These are phyloP conservation scores for Electrophaes corylata DNA, from an alignment of 2,888 invertebrate species.

Conservation along the genomic window DNA sequence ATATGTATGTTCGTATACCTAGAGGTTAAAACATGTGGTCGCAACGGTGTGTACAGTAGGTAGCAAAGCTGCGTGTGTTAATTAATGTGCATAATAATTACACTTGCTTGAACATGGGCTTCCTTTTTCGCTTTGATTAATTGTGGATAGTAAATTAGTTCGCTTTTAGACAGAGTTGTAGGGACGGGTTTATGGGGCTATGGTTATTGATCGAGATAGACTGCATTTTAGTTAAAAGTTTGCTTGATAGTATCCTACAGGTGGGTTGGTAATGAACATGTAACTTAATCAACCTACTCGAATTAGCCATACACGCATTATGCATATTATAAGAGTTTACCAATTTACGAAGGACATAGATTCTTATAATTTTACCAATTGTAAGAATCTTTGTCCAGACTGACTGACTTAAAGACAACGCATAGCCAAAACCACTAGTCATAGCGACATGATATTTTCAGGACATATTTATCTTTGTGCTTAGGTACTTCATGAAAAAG, in stretches of 20 bases:
- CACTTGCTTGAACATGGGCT: conserved; percentile 77
- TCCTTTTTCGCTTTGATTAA: conserved; percentile 82
- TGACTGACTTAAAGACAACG: too few relatives aligned
- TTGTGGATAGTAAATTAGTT: conserved; percentile 73
- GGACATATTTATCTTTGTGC: too few relatives aligned
- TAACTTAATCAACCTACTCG: conserved; percentile 13
- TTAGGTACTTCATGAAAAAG: too few relatives aligned
- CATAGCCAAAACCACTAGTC: too few relatives aligned
- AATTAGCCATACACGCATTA: too few relatives aligned
- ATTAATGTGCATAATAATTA: conserved; percentile 84
- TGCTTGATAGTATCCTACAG: conserved; percentile 16
- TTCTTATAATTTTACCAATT: too few relatives aligned
- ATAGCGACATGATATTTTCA: too few relatives aligned
- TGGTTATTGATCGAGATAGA: conserved; percentile 25
- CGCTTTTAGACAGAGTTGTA: conserved; percentile 55
- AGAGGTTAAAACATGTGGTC: conserved; percentile 15
- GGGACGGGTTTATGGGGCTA: conserved; percentile 18
- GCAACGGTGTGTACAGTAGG: conserved; percentile 13
- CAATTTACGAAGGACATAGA: too few relatives aligned
- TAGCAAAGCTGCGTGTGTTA: conserved; percentile 52
- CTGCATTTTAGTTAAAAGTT: conserved; percentile 21
- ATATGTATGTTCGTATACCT: conserved; percentile 19
- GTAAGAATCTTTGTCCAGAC: too few relatives aligned
- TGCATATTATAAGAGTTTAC: too few relatives aligned
- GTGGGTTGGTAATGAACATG: conserved; percentile 24